Conservation (phyloP, 1,140 invertebrate species). For the Aphaenogaster ashmeadi region DNA sequence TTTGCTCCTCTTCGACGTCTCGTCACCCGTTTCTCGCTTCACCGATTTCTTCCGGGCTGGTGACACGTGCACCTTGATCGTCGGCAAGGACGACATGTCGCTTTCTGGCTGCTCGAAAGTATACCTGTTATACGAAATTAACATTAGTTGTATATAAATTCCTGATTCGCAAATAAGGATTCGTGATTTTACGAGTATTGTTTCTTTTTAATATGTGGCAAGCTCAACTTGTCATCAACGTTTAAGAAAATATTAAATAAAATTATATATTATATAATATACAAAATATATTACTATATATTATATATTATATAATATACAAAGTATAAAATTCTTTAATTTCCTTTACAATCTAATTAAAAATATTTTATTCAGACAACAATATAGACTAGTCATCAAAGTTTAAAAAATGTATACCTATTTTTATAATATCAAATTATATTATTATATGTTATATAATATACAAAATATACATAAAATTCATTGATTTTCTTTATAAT, state of each 20-base stretch:
- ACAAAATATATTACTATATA: no score
- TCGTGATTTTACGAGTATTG: background rate
- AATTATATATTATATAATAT: no score
- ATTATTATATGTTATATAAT: background rate
- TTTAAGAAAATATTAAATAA: background rate
- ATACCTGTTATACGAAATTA: constrained; percentile 67
- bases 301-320: no score
- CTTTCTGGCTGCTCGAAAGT: constrained; percentile 74
- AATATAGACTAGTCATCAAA: no score
- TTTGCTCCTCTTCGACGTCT: constrained; percentile 30
- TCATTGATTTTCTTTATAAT: no score
- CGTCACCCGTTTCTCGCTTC: constrained; percentile 18
- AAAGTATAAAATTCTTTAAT: no score
- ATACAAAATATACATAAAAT: no score
- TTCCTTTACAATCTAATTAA: no score
- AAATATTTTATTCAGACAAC: no score
- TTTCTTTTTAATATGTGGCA: background rate
- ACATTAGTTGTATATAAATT: background rate
- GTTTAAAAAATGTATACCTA: background rate
- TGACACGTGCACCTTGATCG: constrained; percentile 78
- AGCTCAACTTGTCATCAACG: background rate
- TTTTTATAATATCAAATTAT: background rate
- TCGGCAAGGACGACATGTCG: constrained; percentile 71
- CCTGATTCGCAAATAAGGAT: background rate
- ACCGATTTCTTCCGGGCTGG: constrained; percentile 64